Conservation (phyloP, 2,113 vertebrate genomes). For the Scophthalmus maximus region DNA sequence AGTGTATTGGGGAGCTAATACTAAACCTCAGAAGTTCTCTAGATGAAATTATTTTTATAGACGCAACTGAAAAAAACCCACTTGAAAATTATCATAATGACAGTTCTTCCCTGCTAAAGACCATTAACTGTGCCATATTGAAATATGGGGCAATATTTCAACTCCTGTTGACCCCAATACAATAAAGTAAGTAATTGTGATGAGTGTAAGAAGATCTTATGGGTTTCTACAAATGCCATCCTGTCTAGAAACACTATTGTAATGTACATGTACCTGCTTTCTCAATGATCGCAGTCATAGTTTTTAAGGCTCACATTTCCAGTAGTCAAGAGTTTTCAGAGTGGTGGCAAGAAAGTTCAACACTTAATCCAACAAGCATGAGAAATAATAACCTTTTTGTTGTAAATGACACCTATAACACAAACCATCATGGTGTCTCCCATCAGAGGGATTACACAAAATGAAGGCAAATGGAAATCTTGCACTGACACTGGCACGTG, state of each 20-base stretch:
- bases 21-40: not conserved
- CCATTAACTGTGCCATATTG: conserved; percentile 3
- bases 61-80: not conserved
- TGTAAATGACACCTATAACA: conserved; percentile 36
- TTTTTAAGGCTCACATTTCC: conserved; percentile 14
- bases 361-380: conserved; percentile 31
- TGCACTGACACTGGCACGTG: conserved; percentile 67
- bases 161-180: conserved; percentile 16
- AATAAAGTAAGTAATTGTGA: not conserved
- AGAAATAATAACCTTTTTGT: conserved; percentile 35
- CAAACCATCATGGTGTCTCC: conserved; percentile 15
- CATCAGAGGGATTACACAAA: conserved; percentile 45
- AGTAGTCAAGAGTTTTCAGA: conserved; percentile 25
- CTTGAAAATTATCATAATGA: not conserved
- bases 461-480: conserved; percentile 43
- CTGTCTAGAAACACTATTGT: conserved; percentile 14
- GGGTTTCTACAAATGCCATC: not conserved
- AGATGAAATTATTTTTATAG: not conserved
- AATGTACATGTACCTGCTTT: conserved; percentile 28
- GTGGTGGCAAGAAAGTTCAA: conserved; percentile 34
- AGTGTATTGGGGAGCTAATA: too few relatives aligned
- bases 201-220: conserved; percentile 1
- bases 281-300: conserved; percentile 6
- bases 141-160: not conserved
- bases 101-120: conserved; percentile 6